A percentile compares a stretch with the other conserved stretches of the same genome.
These are phyloP conservation scores for Gambusia yucatana DNA, from an alignment of 2,797 vertebrate genomes.

Conservation along the genomic window DNA sequence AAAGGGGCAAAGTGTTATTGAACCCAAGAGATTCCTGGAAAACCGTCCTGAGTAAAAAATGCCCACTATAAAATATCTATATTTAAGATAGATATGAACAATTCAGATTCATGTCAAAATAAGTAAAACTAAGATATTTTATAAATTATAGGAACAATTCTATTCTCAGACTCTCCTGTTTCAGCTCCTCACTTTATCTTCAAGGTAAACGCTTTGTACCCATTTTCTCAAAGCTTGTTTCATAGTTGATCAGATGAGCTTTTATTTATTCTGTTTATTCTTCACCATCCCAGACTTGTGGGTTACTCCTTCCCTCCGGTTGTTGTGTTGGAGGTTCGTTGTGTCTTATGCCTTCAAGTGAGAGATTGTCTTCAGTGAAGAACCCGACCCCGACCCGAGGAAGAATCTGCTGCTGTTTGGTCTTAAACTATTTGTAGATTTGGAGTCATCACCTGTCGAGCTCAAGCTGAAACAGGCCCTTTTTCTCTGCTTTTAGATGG, in stretches of 20 bases:
- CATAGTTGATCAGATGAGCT: neutral
- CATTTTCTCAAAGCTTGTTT: neutral
- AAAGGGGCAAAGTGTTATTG: neutral
- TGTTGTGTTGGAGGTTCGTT: too few relatives aligned
- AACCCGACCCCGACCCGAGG: too few relatives aligned
- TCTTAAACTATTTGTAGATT: neutral
- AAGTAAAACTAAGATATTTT: neutral
- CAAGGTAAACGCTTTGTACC: neutral
- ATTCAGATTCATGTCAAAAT: neutral
- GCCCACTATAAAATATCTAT: neutral
- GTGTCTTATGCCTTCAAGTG: too few relatives aligned
- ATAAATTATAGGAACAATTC: too few relatives aligned
- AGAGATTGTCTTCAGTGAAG: too few relatives aligned
- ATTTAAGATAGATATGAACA: neutral
- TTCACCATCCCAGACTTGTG: neutral
- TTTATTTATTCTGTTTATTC: neutral
- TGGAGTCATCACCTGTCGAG: neutral
- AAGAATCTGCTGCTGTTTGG: neutral
- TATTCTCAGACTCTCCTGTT: too few relatives aligned
- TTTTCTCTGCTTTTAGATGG: neutral
- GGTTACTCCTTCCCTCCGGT: neutral
- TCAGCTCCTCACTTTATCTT: neutral
- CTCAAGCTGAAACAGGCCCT: neutral
- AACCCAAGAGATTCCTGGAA: neutral
- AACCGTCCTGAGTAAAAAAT: neutral